These are phyloP conservation scores for Clupea harengus DNA, from an alignment of 2,113 vertebrate species.

Conservation along the genomic window DNA sequence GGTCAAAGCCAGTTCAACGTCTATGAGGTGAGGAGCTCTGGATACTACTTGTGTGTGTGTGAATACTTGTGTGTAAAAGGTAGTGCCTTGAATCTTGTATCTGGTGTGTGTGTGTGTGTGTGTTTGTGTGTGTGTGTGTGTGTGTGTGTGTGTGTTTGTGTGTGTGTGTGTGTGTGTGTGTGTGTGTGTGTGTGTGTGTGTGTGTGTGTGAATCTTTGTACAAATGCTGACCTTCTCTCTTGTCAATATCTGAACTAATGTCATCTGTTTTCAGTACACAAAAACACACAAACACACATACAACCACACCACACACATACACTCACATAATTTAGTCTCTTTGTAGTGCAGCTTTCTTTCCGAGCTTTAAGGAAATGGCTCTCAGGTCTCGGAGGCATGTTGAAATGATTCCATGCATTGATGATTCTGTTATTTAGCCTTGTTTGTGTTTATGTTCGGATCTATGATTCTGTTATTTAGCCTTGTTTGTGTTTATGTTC, in stretches of 20 bases:
- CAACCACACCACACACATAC: too few relatives aligned
- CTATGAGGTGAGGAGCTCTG: slow-evolving; percentile 80
- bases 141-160: not conserved
- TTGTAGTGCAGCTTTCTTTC: slow-evolving; percentile 10
- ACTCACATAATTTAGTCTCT: too few relatives aligned
- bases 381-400: not conserved
- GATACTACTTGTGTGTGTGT: not conserved
- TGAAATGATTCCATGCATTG: slow-evolving; percentile 43
- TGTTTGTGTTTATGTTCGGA: slow-evolving; percentile 21
- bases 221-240: too few relatives aligned
- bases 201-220: too few relatives aligned
- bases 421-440: slow-evolving; percentile 34
- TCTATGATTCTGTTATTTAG: slow-evolving; percentile 31
- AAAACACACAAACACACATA: too few relatives aligned
- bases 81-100: too few relatives aligned
- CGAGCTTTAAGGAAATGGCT: slow-evolving; percentile 23
- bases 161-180: too few relatives aligned
- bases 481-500: slow-evolving; percentile 25
- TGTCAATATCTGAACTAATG: too few relatives aligned
- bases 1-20: slow-evolving; percentile 94
- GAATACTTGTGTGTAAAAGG: not conserved
- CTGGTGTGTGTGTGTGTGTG: too few relatives aligned
- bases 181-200: too few relatives aligned
- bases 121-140: too few relatives aligned
- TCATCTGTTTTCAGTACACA: too few relatives aligned